Conservation (phyloP, 2,888 invertebrate species). For the Creontiades dilutus region DNA sequence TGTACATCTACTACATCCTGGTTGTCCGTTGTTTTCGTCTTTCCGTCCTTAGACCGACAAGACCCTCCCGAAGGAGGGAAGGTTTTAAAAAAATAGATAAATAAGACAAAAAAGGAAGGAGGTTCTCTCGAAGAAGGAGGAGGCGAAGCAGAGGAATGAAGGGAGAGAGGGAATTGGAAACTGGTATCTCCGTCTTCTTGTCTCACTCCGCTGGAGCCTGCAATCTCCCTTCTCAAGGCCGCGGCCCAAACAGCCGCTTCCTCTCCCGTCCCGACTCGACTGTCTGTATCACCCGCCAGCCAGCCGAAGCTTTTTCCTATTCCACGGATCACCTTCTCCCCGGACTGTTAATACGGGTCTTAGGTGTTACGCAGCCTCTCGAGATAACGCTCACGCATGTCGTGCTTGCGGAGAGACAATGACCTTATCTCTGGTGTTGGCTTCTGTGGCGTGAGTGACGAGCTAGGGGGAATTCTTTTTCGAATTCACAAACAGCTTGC, state of each 20-base stretch:
- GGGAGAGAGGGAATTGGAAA: slow-evolving; percentile 13
- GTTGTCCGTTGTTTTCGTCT: slow-evolving; percentile 1
- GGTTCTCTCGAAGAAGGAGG: background rate
- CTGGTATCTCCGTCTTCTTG: slow-evolving; percentile 38
- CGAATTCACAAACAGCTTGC: no score
- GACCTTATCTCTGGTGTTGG: no score
- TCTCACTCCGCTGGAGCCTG: slow-evolving; percentile 36
- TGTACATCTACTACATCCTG: background rate
- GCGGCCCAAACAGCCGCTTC: background rate
- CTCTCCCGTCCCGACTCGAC: background rate
- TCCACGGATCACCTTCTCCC: background rate
- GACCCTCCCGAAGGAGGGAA: slow-evolving; percentile 19
- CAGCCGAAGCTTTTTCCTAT: background rate
- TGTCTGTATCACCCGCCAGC: background rate
- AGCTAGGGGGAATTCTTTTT: no score
- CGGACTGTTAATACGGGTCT: no score
- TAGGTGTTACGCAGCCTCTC: no score
- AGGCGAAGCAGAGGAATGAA: background rate
- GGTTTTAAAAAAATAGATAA: background rate
- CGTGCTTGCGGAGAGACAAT: no score
- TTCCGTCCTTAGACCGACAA: background rate
- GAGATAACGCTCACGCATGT: no score
- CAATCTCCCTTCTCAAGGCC: slow-evolving; percentile 35
- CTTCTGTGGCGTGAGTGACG: no score
- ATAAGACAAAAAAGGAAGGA: background rate